Conservation (phyloP, 2,113 vertebrate genomes). For the Saguinus midas region DNA sequence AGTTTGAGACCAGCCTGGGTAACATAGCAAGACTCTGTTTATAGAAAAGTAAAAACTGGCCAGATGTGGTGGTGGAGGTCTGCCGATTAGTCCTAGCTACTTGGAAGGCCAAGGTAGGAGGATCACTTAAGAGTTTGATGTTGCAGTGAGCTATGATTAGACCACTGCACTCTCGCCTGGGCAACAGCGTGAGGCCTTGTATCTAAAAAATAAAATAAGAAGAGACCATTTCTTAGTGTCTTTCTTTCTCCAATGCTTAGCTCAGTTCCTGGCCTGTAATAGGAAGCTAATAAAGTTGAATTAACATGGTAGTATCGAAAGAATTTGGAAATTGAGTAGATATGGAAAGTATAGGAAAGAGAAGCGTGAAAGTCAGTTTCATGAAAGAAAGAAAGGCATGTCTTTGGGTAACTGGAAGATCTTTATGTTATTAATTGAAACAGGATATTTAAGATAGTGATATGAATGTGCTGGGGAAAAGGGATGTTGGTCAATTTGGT, state of each 20-base stretch:
- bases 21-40: too few species aligned
- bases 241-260: slow-evolving; percentile 33
- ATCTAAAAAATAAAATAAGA: not conserved
- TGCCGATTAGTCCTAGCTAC: too few species aligned
- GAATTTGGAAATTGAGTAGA: not conserved
- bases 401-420: not conserved
- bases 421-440: not conserved
- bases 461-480: not conserved
- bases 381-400: not conserved
- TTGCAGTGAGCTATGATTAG: too few species aligned
- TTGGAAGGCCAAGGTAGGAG: too few species aligned
- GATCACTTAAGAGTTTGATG: too few species aligned
- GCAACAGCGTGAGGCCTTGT: too few species aligned
- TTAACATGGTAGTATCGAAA: not conserved
- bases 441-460: not conserved
- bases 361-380: not conserved
- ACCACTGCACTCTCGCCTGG: too few species aligned
- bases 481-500: not conserved
- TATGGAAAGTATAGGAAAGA: not conserved
- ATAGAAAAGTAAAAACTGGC: too few species aligned
- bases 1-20: too few species aligned
- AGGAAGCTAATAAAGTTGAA: not conserved
- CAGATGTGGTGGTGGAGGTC: too few species aligned
- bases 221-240: not conserved
- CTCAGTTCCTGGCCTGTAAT: not conserved